phyloP scores from a whole-genome alignment of 2,888 invertebrate species.

The Watsonalla binaria region DNA sequence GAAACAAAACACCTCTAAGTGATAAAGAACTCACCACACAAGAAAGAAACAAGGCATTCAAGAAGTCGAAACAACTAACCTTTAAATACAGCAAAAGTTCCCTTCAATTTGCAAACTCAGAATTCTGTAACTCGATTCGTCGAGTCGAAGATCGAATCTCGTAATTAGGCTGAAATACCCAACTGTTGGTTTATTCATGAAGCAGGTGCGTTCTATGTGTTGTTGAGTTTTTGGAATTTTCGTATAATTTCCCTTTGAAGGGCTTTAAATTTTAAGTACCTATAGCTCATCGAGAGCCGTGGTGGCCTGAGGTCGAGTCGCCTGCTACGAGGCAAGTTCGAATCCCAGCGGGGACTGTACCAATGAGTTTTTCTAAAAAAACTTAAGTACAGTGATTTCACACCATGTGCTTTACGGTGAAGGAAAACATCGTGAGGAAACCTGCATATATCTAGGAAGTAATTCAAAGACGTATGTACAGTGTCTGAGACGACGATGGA shows the following conservation, averaged over 20 bases:
- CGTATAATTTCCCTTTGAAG: slow-evolving; percentile 12
- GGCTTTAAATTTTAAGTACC: neutral
- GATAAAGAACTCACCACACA: slow-evolving; percentile 7
- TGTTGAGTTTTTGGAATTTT: slow-evolving; percentile 25
- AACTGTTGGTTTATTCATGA: slow-evolving; percentile 32
- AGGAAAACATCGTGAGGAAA: too few species aligned
- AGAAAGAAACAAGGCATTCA: slow-evolving; percentile 14
- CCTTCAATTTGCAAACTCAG: slow-evolving; percentile 26
- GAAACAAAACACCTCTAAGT: neutral
- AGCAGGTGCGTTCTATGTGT: slow-evolving; percentile 34
- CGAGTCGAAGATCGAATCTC: slow-evolving; percentile 32
- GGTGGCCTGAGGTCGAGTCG: too few species aligned
- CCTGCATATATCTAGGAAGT: too few species aligned
- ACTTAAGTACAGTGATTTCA: too few species aligned
- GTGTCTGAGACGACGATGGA: too few species aligned
- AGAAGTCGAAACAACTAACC: slow-evolving; percentile 4
- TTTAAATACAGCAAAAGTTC: slow-evolving; percentile 33
- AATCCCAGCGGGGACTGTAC: too few species aligned
- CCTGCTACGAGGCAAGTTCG: too few species aligned
- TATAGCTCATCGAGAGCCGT: too few species aligned
- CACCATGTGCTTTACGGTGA: too few species aligned
- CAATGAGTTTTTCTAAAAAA: too few species aligned
- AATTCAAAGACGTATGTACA: too few species aligned
- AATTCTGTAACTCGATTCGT: slow-evolving; percentile 21
- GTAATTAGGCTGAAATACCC: slow-evolving; percentile 31